phyloP scores from a whole-genome alignment of 1,140 invertebrate genomes.

The Marisa cornuarietis region DNA sequence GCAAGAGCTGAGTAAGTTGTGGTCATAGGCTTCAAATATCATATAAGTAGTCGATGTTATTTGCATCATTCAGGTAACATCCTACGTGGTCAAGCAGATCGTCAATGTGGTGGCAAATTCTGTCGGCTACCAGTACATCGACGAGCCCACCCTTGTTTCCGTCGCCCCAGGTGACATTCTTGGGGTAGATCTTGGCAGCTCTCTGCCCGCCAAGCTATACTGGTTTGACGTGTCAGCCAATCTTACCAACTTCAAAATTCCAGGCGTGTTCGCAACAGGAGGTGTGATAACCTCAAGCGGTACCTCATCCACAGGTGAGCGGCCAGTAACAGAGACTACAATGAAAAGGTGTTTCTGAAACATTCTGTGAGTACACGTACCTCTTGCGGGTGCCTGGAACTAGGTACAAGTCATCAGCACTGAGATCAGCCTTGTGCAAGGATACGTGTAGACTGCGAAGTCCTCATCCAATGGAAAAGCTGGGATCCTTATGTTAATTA shows the following conservation, averaged over 20 bases:
- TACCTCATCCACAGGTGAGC: neutral
- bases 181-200: constrained; percentile 1
- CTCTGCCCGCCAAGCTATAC: neutral
- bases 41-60: neutral
- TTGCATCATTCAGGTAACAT: neutral
- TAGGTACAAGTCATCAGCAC: too few relatives aligned
- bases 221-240: neutral
- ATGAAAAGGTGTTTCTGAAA: neutral
- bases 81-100: constrained; percentile 13
- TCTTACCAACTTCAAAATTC: neutral
- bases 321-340: too few relatives aligned
- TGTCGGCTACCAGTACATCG: constrained; percentile 28
- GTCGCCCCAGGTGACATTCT: constrained; percentile 35
- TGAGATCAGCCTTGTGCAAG: too few relatives aligned
- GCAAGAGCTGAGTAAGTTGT: neutral
- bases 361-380: too few relatives aligned
- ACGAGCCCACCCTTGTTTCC: constrained; percentile 10
- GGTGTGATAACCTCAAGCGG: neutral
- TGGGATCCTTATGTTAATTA: too few relatives aligned
- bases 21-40: neutral
- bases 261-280: neutral
- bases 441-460: too few relatives aligned
- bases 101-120: constrained; percentile 4
- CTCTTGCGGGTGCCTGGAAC: too few relatives aligned
- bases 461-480: too few relatives aligned